phyloP scores from a whole-genome alignment of 2,888 invertebrate genomes.

The Andrena minutula region DNA sequence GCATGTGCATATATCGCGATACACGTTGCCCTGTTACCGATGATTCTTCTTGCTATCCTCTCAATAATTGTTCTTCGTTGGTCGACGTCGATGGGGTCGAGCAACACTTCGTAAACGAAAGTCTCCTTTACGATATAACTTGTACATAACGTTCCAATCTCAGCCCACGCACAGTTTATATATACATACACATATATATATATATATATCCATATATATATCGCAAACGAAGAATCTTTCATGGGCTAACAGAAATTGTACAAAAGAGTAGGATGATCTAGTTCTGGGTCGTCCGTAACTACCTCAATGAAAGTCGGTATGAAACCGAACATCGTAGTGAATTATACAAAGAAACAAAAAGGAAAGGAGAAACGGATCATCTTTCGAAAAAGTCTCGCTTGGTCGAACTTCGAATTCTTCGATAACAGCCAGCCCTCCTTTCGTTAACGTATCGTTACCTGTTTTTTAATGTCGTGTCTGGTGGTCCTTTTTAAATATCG shows the following conservation, averaged over 20 bases:
- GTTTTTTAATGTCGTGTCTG: slow-evolving; percentile 34
- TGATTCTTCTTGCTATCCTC: slow-evolving; percentile 52
- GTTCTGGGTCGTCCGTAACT: slow-evolving; percentile 50
- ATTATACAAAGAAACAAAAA: slow-evolving; percentile 11
- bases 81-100: slow-evolving; percentile 37
- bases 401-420: slow-evolving; percentile 46
- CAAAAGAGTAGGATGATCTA: slow-evolving; percentile 52
- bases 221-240: slow-evolving; percentile 31
- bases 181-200: background rate
- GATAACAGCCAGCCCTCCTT: slow-evolving; percentile 25
- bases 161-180: slow-evolving; percentile 31
- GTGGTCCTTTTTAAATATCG: slow-evolving; percentile 29
- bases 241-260: slow-evolving; percentile 50
- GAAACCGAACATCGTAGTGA: slow-evolving; percentile 57
- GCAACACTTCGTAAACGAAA: slow-evolving; percentile 46
- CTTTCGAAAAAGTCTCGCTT: slow-evolving; percentile 37
- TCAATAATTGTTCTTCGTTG: slow-evolving; percentile 54
- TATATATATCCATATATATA: slow-evolving; percentile 14
- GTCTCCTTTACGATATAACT: slow-evolving; percentile 36
- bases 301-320: slow-evolving; percentile 65
- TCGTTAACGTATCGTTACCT: slow-evolving; percentile 41
- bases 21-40: slow-evolving; percentile 41
- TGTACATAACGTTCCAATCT: slow-evolving; percentile 53
- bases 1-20: slow-evolving; percentile 63
- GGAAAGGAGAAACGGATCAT: slow-evolving; percentile 29